Percentiles rank a stretch among this genome's conserved stretches.
Conservation (phyloP, 2,797 vertebrate genomes). For the Neostethus bicornis region DNA sequence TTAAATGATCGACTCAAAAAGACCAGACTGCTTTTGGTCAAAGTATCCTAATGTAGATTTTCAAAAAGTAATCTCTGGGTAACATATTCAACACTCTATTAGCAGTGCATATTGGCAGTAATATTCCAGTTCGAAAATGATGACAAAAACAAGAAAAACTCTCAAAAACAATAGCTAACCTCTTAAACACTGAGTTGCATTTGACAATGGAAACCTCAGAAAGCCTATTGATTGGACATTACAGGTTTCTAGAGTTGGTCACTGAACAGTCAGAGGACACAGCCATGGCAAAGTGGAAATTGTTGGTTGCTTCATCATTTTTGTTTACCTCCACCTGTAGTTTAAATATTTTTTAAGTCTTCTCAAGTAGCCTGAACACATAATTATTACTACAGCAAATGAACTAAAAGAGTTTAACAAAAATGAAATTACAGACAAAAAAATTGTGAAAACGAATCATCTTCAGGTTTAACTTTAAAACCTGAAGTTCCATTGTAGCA, state of each 20-base stretch:
- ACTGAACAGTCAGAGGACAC: background rate
- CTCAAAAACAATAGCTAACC: too few relatives aligned
- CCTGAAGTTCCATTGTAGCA: too few relatives aligned
- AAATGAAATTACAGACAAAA: background rate
- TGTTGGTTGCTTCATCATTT: background rate
- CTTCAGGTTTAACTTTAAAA: too few relatives aligned
- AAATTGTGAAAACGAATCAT: background rate
- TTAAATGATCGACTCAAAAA: constrained; percentile 23
- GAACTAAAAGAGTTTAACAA: background rate
- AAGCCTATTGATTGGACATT: background rate
- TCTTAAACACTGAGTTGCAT: too few relatives aligned
- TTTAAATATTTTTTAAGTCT: background rate
- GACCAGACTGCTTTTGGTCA: background rate
- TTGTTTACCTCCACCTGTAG: background rate
- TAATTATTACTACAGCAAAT: background rate
- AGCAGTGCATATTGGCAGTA: background rate
- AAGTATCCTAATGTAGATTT: background rate
- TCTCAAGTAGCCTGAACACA: background rate
- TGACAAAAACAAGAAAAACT: too few relatives aligned
- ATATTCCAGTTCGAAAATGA: too few relatives aligned
- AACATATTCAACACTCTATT: background rate
- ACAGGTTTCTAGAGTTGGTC: background rate
- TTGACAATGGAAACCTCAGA: background rate
- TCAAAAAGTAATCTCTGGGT: background rate
- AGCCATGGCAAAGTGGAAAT: background rate